Evolutionary conservation across 2,797 vertebrate genomes (phyloP).

Genomic region (Craterocephalus amniculus): DNA sequence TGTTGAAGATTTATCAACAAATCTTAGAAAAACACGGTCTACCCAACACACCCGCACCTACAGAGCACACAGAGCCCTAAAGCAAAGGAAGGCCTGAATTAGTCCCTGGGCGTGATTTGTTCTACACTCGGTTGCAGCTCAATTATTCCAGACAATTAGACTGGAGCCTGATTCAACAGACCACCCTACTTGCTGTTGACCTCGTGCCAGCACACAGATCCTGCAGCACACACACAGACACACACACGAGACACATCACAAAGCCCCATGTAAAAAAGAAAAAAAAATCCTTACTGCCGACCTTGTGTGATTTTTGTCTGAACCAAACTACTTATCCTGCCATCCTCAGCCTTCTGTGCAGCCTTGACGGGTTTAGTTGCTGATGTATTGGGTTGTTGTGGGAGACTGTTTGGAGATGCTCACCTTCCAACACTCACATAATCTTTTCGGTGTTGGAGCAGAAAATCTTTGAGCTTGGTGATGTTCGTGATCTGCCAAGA

Average conservation of each 20-base stretch:
- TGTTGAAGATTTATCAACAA: conserved; percentile 59
- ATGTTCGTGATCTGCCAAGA: conserved; percentile 92
- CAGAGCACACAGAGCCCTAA: conserved; percentile 58
- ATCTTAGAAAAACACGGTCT: conserved; percentile 45
- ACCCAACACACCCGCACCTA: conserved; percentile 53
- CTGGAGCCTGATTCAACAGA: conserved; percentile 71
- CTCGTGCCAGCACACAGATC: conserved; percentile 62
- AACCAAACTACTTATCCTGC: conserved; percentile 29
- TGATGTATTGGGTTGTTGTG: conserved; percentile 41
- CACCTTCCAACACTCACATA: conserved; percentile 96
- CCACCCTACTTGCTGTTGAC: conserved; percentile 77
- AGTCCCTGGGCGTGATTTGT: conserved; percentile 76
- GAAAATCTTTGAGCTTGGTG: conserved; percentile 96
- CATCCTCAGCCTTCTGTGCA: conserved; percentile 8
- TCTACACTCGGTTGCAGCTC: conserved; percentile 78
- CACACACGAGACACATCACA: conserved; percentile 25
- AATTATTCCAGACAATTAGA: conserved; percentile 84
- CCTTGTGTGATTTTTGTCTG: conserved; percentile 36
- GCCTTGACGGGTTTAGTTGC: conserved; percentile 23
- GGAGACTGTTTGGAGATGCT: conserved; percentile 46
- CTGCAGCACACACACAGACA: conserved; percentile 17
- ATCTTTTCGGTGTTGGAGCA: conserved; percentile 95
- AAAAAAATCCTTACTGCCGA: conserved; percentile 53
- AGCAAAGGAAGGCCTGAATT: conserved; percentile 71
- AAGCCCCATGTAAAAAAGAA: conserved; percentile 10